A percentile compares a stretch with the other conserved stretches of the same genome.
Evolutionary conservation across 2,888 invertebrate genomes (phyloP).

Genomic region (Ormyrus pomaceus): DNA sequence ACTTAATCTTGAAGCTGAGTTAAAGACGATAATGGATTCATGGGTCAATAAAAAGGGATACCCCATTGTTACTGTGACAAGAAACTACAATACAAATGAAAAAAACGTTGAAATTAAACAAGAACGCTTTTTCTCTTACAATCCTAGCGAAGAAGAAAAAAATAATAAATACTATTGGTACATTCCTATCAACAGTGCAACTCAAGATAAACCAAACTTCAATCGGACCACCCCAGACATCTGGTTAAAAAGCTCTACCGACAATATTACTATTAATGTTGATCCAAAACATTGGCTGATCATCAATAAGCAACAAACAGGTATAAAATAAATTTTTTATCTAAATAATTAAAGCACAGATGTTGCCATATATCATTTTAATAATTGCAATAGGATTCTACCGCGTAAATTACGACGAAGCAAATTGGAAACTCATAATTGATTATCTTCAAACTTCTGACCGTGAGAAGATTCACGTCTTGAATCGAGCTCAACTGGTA

Average conservation of each 20-base stretch:
- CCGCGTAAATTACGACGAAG: conserved; percentile 86
- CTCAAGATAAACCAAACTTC: conserved; percentile 71
- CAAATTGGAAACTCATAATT: conserved; percentile 85
- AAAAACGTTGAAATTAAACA: conserved; percentile 76
- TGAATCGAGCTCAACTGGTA: conserved; percentile 89
- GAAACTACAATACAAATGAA: conserved; percentile 72
- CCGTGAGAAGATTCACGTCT: conserved; percentile 78
- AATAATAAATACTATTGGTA: conserved; percentile 61
- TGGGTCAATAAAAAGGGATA: conserved; percentile 84
- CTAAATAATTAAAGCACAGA: background rate
- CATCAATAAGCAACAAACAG: conserved; percentile 81
- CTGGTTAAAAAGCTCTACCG: conserved; percentile 75
- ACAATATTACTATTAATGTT: conserved; percentile 55
- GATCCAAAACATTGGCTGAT: conserved; percentile 79
- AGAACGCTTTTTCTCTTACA: conserved; percentile 65
- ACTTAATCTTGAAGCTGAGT: background rate
- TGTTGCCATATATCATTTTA: background rate
- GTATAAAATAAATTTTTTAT: conserved; percentile 66
- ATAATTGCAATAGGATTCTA: conserved; percentile 77
- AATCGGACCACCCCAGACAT: conserved; percentile 75
- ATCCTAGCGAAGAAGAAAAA: conserved; percentile 24
- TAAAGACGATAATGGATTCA: conserved; percentile 70
- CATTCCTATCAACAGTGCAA: conserved; percentile 69
- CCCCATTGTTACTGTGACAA: conserved; percentile 80
- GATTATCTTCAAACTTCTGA: conserved; percentile 78